Evolutionary conservation across 2,113 vertebrate genomes (phyloP), one percentile per base, ranked within the genome.

Genomic region (Bungarus multicinctus): DNA sequence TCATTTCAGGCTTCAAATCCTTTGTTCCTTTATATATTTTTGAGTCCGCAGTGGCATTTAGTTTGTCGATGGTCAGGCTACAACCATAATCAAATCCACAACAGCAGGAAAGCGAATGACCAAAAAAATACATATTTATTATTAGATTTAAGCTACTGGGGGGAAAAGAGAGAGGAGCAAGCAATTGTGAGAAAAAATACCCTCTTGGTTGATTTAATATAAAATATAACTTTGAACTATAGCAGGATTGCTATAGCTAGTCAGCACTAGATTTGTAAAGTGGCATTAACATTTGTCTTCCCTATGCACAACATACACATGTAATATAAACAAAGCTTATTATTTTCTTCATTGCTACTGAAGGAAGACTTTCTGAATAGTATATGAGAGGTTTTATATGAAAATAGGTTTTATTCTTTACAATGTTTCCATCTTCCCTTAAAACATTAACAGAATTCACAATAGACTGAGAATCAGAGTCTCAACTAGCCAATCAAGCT

Each of bases 21-120:
- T 96, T 96, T 96, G 95, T 97, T 96, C 96, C 93, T 95, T 14
- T 87, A 90, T 89, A 23, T 92, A 90, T 93, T 94, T 95, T 23
- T 94, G 94, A 95, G 86, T 90, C 93, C 93, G 91, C 60, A 89
- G 50, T 85, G 95, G 93, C 87, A 93, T 96, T 95, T 92, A 96
- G 94, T 96, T 95, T 95, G 81, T 94, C 92, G 69, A 8, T 85
- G 50, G 45, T 85, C 94, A 74, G 64, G 93, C 93, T 94, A 94
- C 43, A 94, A 91, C 86, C 14, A 81, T 93, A 50, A 93, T 86
- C 43, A 85, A 85, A 45, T 94, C 90, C 95, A 89, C 94, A 96
- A 85, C 92, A 90, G 93, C 3, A 1, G 89, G 90, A 92, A 87
- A 95, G 55, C 12, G 91, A 96, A 94, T 88, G 16, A 27, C 86